Evolutionary conservation across 2,888 invertebrate species (phyloP), one percentile per base, ranked within the genome.

Genomic region (Eupeodes latifasciatus): DNA sequence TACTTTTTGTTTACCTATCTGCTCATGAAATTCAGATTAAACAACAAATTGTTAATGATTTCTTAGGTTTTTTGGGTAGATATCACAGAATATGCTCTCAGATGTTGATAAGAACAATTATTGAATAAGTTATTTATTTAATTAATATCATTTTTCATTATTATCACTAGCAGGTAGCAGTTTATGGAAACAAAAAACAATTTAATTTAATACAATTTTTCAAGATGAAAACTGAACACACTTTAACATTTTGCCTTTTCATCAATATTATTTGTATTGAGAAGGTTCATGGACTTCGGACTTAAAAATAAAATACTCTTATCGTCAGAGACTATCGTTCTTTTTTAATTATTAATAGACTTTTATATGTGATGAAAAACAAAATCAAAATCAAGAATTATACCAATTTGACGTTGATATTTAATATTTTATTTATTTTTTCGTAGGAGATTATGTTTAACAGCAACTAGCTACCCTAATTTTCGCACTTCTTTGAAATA

Each of bases 211-310:
- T 51, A 51, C 1, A 9, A 9, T 16, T 53, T 53, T 53, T 16
- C 11, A 34, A 59, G 3, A 10, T 40, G n/a, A 61, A 40, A 4
- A 40, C 2, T 40, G 36, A 61, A 40, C 9, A 40, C 5, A 44
- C 16, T 19, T 11, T 19, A 40, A 61, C 44, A 27, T 55, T 11
- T 27, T 16, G 12, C n/a, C 19, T 36, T 64, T 81, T 16, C 12
- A 51, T 66, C 11, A 19, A 40, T 40, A 5, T 27, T 12, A 34
- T 34, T 57, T 57, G 0, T 57, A 34, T 34, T 34, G 12, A 27
- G 55, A 3, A 57, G 14, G 9, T 36, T 0, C 77, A 57, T 77
- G 71, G 76, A 82, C 81, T 82, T 82, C 49, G 71, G 49, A 12
- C 51, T n/a, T 44, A 44, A 36, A 44, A 44, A 53, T 36, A 47